phyloP scores from a whole-genome alignment of 2,797 vertebrate species.

The Sternotherus odoratus region DNA sequence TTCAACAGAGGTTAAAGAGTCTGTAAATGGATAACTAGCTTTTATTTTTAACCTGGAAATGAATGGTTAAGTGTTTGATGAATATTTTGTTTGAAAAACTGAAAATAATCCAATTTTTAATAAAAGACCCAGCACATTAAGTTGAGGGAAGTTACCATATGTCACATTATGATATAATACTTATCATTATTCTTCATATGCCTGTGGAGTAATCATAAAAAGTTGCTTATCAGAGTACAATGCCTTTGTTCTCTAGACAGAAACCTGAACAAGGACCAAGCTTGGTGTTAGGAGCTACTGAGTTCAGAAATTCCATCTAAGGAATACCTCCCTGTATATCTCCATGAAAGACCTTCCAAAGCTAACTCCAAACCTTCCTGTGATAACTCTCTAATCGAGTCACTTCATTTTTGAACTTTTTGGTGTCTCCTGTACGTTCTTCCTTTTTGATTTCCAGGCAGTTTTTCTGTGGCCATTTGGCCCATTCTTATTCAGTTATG shows the following conservation, averaged over 20 bases:
- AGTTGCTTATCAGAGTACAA: neutral
- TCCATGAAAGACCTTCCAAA: neutral
- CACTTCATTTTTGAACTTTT: neutral
- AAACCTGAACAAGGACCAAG: neutral
- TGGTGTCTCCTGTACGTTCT: neutral
- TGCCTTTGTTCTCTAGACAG: neutral
- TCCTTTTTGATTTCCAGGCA: neutral
- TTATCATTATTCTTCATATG: neutral
- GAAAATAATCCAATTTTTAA: neutral
- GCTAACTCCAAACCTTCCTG: neutral
- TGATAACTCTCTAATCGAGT: neutral
- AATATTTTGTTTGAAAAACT: neutral
- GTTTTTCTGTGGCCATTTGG: neutral
- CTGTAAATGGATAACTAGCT: neutral
- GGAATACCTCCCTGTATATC: neutral
- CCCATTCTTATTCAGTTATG: neutral
- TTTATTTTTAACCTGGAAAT: neutral
- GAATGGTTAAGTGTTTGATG: neutral
- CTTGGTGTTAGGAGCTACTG: neutral
- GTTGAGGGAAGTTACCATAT: neutral
- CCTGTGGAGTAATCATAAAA: neutral
- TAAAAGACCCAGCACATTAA: neutral
- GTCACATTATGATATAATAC: neutral
- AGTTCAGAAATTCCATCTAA: neutral
- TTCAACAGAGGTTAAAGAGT: neutral